Evolutionary conservation across 2,113 vertebrate species (phyloP), one percentile per base, ranked within the genome.

Genomic region (Sminthopsis crassicaudata): DNA sequence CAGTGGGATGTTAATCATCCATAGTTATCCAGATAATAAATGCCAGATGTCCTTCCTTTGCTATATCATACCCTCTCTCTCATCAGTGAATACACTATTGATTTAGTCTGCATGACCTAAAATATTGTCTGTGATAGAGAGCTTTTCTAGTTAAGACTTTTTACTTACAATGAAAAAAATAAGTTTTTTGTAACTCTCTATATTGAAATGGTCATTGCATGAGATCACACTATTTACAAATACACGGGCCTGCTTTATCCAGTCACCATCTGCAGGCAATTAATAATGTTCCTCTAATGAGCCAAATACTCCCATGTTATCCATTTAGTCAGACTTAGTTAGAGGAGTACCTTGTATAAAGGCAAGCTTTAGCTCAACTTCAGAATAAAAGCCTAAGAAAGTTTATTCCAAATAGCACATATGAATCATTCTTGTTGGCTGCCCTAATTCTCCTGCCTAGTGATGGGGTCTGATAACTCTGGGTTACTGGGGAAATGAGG

Each of bases 151-250:
- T n/a, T 84, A 42, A 42, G 19, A 23, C 36, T 84, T 84, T 42
- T 8, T 22, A 84, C 36, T 76, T n/a, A 7, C 89, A 53, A 76
- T 5, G 36, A 96, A 42, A 8, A 95, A 46, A 96, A 53, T 1
- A 95, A 89, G 67, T 91, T 55, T 94, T 97, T 25, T 94, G 1
- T 89, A 90, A 91, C n/a, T 67, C 60, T 54, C 25, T 90, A 93
- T 91, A 19, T 5, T 95, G 67, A 89, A 93, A 96, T 96, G 96
- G 96, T 90, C 94, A 97, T 92, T 96, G 27, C 36, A 95, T 97
- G 89, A 91, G 46, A n/a, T 96, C 95, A 91, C 46, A 95, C 93
- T 96, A 94, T 67, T 97, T 97, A 96, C 91, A 76, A 92, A 91
- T 91, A 95, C 95, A 89, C 90, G 93, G 96, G 51, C 53, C 94